phyloP scores from a whole-genome alignment of 2,113 vertebrate genomes.

The Prionailurus viverrinus region DNA sequence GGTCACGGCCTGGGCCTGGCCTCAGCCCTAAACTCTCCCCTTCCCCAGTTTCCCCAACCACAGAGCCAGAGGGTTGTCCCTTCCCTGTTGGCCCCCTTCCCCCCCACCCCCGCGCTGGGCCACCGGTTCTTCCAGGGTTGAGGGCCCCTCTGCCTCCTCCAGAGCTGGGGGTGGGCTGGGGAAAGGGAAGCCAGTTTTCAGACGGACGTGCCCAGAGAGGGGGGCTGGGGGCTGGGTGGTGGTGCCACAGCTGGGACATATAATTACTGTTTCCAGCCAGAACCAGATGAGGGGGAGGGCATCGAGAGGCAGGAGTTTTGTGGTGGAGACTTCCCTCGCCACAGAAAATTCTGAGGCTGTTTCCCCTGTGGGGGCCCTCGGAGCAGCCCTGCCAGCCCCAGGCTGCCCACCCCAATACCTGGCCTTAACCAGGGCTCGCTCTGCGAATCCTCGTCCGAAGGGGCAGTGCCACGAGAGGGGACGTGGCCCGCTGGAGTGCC shows the following conservation, averaged over 20 bases:
- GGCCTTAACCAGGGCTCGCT: not conserved
- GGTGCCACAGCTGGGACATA: conserved; percentile 30
- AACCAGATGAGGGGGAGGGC: not conserved
- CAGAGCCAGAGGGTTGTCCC: not conserved
- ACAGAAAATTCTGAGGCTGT: conserved; percentile 17
- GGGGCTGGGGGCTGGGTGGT: conserved; percentile 48
- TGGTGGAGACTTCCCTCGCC: conserved; percentile 26
- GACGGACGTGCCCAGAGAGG: not conserved
- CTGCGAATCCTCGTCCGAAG: not conserved
- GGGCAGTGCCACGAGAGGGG: not conserved
- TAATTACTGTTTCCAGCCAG: conserved; percentile 77
- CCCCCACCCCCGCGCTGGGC: fast-evolving
- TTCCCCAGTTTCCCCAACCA: not conserved
- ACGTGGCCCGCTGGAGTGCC: fast-evolving
- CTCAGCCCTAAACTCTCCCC: not conserved
- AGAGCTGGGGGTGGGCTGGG: not conserved
- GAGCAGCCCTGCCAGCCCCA: not conserved
- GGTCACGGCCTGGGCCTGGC: no score
- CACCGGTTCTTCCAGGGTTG: not conserved
- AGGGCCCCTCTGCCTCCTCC: not conserved
- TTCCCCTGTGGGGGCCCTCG: not conserved
- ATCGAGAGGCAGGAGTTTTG: conserved; percentile 29
- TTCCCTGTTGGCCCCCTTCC: fast-evolving
- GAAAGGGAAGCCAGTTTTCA: not conserved
- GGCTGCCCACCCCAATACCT: fast-evolving